Percentiles rank a stretch among this genome's conserved stretches.
Conservation (phyloP, 2,797 vertebrate genomes). For the Rhadinocentrus ornatus region DNA sequence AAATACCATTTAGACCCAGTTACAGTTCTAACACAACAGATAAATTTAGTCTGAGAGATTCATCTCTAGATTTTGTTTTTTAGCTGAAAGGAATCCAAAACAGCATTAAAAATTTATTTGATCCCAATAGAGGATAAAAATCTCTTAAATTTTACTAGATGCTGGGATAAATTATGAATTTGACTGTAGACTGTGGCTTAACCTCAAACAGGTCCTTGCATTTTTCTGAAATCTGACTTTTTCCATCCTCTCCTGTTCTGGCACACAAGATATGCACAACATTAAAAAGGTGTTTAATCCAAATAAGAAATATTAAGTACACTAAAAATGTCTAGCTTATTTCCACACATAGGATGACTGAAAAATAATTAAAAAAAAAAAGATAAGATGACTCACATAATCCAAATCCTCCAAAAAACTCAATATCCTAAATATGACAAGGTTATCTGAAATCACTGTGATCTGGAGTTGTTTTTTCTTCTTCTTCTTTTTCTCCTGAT, state of each 20-base stretch:
- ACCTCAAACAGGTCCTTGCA: conserved; percentile 15
- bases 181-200: neutral
- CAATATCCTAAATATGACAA: neutral
- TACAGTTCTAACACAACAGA: conserved; percentile 22
- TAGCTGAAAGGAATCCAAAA: conserved; percentile 33
- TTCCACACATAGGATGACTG: neutral
- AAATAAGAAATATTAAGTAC: neutral
- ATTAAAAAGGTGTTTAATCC: conserved; percentile 19
- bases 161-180: conserved; percentile 41
- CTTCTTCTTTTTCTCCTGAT: conserved; percentile 21
- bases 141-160: conserved; percentile 37
- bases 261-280: neutral
- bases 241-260: neutral
- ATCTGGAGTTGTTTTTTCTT: too few relatives aligned
- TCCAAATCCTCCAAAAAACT: conserved; percentile 5
- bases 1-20: conserved; percentile 28
- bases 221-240: too few relatives aligned
- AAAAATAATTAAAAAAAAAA: conserved; percentile 2
- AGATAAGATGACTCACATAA: neutral
- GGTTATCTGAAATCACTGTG: neutral
- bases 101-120: conserved; percentile 47
- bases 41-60: conserved; percentile 26
- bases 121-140: conserved; percentile 11
- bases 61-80: conserved; percentile 32
- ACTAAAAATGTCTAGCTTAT: conserved; percentile 13